Conservation (phyloP, 2,888 invertebrate genomes). For the Antheraea assamensis region DNA sequence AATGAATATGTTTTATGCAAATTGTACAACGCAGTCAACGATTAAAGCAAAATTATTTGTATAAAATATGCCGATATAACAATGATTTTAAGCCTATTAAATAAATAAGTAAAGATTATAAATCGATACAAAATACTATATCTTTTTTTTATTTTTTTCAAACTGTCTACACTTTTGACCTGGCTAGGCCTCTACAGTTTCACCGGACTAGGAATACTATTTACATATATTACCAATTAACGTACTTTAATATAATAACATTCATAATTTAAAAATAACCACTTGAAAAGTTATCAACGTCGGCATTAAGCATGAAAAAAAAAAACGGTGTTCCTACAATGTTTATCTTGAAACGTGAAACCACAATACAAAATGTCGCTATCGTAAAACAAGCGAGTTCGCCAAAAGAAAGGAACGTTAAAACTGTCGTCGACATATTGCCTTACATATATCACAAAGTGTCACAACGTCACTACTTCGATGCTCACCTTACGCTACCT, state of each 20-base stretch:
- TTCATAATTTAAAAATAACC: not conserved
- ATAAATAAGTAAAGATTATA: too few species aligned
- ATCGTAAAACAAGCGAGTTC: conserved; percentile 45
- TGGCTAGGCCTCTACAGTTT: too few species aligned
- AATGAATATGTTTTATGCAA: too few species aligned
- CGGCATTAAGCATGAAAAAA: not conserved
- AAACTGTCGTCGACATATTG: conserved; percentile 49
- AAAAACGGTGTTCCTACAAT: conserved; percentile 9
- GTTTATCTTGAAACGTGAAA: conserved; percentile 31
- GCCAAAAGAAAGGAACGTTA: conserved; percentile 52
- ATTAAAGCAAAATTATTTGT: too few species aligned
- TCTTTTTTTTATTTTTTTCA: too few species aligned
- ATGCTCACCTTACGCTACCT: conserved; percentile 17
- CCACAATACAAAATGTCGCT: conserved; percentile 39
- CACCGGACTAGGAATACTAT: too few species aligned
- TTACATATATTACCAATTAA: not conserved
- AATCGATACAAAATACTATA: too few species aligned
- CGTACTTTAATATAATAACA: not conserved
- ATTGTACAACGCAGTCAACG: too few species aligned
- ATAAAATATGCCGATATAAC: too few species aligned
- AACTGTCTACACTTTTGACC: too few species aligned
- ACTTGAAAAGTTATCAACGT: not conserved
- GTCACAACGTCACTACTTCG: conserved; percentile 48
- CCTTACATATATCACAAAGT: conserved; percentile 57
- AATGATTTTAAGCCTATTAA: too few species aligned